Evolutionary conservation across 64 coral and sea anemone species (phyloP).

Genomic region (Acropora yongei): DNA sequence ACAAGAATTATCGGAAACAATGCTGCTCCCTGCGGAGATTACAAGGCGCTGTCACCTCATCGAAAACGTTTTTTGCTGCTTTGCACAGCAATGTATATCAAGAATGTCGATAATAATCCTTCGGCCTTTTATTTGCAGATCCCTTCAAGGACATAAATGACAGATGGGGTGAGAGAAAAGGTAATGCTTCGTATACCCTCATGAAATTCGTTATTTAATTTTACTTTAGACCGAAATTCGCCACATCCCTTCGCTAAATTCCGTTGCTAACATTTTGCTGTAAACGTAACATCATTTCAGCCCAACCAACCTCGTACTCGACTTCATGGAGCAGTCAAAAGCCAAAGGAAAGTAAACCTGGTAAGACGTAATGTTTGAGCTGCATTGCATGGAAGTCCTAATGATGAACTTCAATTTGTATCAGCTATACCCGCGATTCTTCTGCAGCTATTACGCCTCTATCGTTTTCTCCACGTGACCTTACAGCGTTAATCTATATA

Average conservation of each 20-base stretch:
- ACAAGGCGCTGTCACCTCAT: no score
- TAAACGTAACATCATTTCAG: not conserved
- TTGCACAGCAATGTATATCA: no score
- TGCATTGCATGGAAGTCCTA: no score
- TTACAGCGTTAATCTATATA: no score
- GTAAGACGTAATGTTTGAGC: not conserved
- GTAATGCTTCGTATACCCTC: not conserved
- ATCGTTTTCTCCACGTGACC: no score
- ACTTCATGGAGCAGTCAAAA: slow-evolving; percentile 33
- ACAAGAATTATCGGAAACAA: no score
- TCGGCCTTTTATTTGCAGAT: not conserved
- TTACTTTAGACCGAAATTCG: not conserved
- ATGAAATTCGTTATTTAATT: not conserved
- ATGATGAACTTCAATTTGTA: no score
- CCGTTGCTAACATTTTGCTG: not conserved
- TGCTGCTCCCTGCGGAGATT: no score
- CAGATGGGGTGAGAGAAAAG: slow-evolving; percentile 30
- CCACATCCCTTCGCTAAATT: not conserved
- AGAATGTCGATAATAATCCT: no score
- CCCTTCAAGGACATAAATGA: slow-evolving; percentile 22
- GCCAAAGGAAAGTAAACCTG: slow-evolving; percentile 27
- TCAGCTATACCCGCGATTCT: no score
- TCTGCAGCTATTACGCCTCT: no score
- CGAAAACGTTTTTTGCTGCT: no score
- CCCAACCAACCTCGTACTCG: slow-evolving; percentile 15